Evolutionary conservation across 2,113 vertebrate genomes (phyloP).

Genomic region (Oceanodroma tethys): DNA sequence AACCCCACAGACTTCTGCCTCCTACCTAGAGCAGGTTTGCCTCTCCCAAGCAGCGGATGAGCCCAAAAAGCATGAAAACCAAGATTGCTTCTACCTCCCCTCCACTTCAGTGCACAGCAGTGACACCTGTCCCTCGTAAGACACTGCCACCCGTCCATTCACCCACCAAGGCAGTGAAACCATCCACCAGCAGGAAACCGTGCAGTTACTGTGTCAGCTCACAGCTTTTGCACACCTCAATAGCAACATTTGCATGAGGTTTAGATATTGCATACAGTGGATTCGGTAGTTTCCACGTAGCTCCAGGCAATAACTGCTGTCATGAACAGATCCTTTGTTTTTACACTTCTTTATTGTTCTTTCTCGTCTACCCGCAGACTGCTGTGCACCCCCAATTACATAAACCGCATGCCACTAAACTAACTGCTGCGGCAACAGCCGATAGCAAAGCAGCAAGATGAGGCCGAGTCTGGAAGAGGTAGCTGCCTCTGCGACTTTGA

Average conservation of each 20-base stretch:
- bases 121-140: not conserved
- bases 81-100: not conserved
- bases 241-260: not conserved
- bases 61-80: not conserved
- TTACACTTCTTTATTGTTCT: not conserved
- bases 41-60: not conserved
- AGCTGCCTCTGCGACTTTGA: not conserved
- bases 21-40: not conserved
- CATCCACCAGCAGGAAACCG: not conserved
- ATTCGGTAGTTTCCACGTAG: not conserved
- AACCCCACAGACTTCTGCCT: not conserved
- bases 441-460: not conserved
- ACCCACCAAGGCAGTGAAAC: not conserved
- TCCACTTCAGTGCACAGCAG: not conserved
- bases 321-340: not conserved
- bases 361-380: not conserved
- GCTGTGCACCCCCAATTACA: not conserved
- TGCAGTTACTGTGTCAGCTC: not conserved
- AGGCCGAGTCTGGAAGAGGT: not conserved
- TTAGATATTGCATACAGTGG: not conserved
- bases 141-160: not conserved
- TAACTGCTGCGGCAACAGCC: not conserved
- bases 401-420: not conserved
- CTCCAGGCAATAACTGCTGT: not conserved
- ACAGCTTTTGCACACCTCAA: not conserved